These are phyloP conservation scores for Spatula versicolor DNA, from an alignment of 2,797 vertebrate species.

Conservation along the genomic window DNA sequence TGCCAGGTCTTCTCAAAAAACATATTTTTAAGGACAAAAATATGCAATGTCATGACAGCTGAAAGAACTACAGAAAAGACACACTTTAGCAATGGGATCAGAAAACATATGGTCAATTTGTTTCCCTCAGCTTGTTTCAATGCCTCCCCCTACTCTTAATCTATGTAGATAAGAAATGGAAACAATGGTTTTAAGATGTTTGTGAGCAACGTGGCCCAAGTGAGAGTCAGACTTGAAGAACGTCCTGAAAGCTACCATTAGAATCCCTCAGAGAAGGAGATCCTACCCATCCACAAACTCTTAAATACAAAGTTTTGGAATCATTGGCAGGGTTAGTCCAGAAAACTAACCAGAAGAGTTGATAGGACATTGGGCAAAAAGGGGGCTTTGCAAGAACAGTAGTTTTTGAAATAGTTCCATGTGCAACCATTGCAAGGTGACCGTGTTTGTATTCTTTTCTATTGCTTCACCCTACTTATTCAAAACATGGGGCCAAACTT, in stretches of 20 bases:
- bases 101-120: not conserved
- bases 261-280: not conserved
- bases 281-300: not conserved
- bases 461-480: not conserved
- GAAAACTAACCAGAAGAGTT: not conserved
- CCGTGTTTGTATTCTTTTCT: not conserved
- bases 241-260: not conserved
- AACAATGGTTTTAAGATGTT: not conserved
- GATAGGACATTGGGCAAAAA: not conserved
- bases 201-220: not conserved
- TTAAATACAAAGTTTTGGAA: not conserved
- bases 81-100: not conserved
- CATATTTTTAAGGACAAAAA: not conserved
- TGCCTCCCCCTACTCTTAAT: not conserved
- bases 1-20: not conserved
- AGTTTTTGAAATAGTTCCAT: not conserved
- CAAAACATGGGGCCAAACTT: not conserved
- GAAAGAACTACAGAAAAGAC: not conserved
- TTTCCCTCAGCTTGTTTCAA: not conserved
- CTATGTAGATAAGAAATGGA: not conserved
- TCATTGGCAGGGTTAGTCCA: not conserved
- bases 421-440: not conserved
- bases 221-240: not conserved
- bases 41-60: not conserved
- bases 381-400: not conserved